Conservation (phyloP, 2,797 vertebrate genomes). For the Catharus ustulatus region DNA sequence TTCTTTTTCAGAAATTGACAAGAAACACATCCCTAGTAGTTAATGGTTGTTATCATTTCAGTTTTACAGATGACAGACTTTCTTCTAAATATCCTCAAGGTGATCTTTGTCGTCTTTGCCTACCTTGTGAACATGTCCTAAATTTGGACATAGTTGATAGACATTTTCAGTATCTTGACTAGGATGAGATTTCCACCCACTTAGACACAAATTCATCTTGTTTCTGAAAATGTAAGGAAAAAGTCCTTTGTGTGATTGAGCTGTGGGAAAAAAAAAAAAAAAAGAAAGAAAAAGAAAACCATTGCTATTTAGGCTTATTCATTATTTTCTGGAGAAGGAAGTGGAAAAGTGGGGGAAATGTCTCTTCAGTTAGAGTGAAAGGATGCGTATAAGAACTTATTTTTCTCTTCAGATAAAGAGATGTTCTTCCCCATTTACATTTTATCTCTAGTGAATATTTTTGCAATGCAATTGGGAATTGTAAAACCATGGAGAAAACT, state of each 20-base stretch:
- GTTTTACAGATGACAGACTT: slow-evolving; percentile 72
- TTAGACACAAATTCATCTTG: neutral
- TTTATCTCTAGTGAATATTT: neutral
- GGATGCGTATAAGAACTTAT: neutral
- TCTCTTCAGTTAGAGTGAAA: neutral
- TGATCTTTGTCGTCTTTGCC: slow-evolving; percentile 56
- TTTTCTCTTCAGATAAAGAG: neutral
- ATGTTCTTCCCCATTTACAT: neutral
- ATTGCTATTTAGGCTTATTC: neutral
- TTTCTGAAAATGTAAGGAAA: neutral
- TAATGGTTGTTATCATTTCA: slow-evolving; percentile 69
- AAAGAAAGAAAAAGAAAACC: too few relatives aligned
- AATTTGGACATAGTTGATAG: slow-evolving; percentile 50
- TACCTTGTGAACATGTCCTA: slow-evolving; percentile 34
- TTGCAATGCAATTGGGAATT: neutral
- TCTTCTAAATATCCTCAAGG: slow-evolving; percentile 66
- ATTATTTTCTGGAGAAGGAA: neutral
- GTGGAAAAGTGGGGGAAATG: neutral
- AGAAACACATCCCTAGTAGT: slow-evolving; percentile 42
- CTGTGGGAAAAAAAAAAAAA: neutral
- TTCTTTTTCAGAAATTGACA: slow-evolving; percentile 68
- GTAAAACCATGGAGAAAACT: neutral
- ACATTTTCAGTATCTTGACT: slow-evolving; percentile 11
- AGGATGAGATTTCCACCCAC: neutral
- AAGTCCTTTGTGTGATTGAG: neutral